These are phyloP conservation scores for Tiliacea citrago DNA, from an alignment of 2,888 invertebrate species.

Conservation along the genomic window DNA sequence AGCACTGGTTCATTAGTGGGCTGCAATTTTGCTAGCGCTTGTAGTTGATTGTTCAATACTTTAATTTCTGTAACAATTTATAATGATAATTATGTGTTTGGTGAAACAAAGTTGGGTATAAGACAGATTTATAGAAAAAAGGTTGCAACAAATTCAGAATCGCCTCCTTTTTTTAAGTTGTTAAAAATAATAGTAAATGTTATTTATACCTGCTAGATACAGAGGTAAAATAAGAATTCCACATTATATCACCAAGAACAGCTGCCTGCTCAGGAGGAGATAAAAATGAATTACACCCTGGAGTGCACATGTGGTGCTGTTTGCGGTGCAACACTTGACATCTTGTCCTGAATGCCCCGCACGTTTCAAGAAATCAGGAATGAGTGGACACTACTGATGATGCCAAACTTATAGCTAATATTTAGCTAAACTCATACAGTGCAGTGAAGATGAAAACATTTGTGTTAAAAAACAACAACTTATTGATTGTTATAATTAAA, in stretches of 20 bases:
- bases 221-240: not conserved
- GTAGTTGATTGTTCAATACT: constrained; percentile 77
- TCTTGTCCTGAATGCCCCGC: too few relatives aligned
- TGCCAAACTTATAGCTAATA: not conserved
- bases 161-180: not conserved
- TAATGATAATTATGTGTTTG: not conserved
- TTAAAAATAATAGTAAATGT: not conserved
- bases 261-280: not conserved
- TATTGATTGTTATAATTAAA: not conserved
- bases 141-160: not conserved
- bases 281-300: not conserved
- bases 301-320: not conserved
- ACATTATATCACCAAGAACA: not conserved
- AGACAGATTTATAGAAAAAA: not conserved
- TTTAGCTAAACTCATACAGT: not conserved
- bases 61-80: constrained; percentile 74
- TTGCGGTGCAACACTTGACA: not conserved
- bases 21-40: constrained; percentile 79
- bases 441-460: not conserved
- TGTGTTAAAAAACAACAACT: not conserved
- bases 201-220: not conserved
- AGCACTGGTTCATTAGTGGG: constrained; percentile 77
- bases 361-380: not conserved
- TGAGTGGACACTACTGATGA: not conserved
- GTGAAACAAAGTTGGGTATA: not conserved